Evolutionary conservation across 1,140 invertebrate genomes (phyloP), one percentile per base, ranked within the genome.

Genomic region (Drosophila punjabiensis): DNA sequence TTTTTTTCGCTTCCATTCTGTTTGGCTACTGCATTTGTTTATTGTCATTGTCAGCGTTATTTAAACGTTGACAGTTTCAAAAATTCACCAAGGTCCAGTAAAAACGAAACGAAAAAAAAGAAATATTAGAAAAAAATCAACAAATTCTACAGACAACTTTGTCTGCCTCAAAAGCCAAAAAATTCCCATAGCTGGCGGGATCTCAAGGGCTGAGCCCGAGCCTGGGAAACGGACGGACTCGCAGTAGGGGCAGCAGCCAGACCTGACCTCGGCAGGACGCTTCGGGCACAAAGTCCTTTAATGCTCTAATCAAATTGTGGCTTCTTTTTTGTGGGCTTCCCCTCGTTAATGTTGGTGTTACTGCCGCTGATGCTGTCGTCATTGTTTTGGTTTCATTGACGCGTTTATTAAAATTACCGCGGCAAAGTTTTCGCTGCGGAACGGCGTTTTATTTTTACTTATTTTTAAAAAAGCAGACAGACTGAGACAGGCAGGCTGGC

Each of bases 261-360:
- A 13, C 48, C 63, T 68, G 43, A n/a, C 55, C 63, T 64, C 76
- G 58, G 73, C 82, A 67, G 43, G 61, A 76, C 82, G 85, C 86
- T 86, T 74, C 70, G 52, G 82, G 86, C 76, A 76, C 78, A 89
- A 89, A 89, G 86, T 89, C 86, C 76, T 90, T 89, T 89, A 89
- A 90, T 90, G 86, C 86, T 89, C 79, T 89, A 89, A 89, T 89
- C 86, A 89, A 89, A 89, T 89, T 89, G 86, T 89, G 86, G 86
- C 76, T 89, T 89, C 86, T 89, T 86, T 89, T 90, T 82, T 78
- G 75, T 69, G 86, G 58, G 53, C 48, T 71, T 43, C 58, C 35
- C 55, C 71, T 63, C 48, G 75, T 70, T 86, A 81, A 69, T 70
- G 56, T 48, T 63, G 52, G 37, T 81, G 50, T 67, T 87, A 62